A percentile compares a stretch with the other conserved stretches of the same genome.
These are phyloP conservation scores for Scolopax mira DNA, from an alignment of 2,113 vertebrate genomes.

Conservation along the genomic window DNA sequence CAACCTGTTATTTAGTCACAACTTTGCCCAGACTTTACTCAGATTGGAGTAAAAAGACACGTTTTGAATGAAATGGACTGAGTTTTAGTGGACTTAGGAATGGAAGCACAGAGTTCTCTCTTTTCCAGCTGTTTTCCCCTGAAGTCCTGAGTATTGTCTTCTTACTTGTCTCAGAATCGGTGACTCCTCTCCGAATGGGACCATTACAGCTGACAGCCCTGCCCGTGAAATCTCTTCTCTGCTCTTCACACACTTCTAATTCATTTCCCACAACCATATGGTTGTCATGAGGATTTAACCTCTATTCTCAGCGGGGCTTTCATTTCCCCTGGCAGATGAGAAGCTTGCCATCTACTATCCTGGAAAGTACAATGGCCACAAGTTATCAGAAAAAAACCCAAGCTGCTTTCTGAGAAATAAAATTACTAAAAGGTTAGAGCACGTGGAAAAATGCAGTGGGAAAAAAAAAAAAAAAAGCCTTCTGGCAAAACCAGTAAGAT, in stretches of 20 bases:
- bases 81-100: not conserved
- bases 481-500: not conserved
- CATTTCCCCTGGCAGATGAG: not conserved
- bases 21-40: not conserved
- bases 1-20: not conserved
- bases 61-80: not conserved
- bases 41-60: not conserved
- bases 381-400: not conserved
- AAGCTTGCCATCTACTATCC: not conserved
- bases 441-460: not conserved
- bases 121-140: not conserved
- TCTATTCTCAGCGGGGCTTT: not conserved
- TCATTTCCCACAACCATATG: not conserved
- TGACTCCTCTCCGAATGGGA: not conserved
- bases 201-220: not conserved
- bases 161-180: not conserved
- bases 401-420: not conserved
- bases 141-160: not conserved
- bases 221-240: not conserved
- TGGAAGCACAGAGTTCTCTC: not conserved
- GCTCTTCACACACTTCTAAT: not conserved
- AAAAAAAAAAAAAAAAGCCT: not conserved
- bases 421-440: not conserved
- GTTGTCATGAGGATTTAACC: slow-evolving; percentile 27
- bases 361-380: not conserved